Evolutionary conservation across 2,797 vertebrate genomes (phyloP), one percentile per base, ranked within the genome.

Genomic region (Coluber constrictor): DNA sequence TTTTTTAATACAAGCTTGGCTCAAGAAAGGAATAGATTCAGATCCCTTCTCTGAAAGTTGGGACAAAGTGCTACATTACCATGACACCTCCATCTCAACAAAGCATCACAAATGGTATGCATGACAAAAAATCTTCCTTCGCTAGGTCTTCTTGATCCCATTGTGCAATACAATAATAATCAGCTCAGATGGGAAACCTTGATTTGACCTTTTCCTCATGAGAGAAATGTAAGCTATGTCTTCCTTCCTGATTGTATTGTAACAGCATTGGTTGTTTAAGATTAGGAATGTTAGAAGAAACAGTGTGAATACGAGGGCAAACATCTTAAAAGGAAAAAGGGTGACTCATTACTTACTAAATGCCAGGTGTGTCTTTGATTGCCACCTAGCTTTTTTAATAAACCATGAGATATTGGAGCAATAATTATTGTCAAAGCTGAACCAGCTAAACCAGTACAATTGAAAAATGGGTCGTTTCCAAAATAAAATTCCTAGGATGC

Each of bases 401-500:
- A 95, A 91, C 86, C 92, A 57, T 47, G 89, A 37, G 59, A 95
- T 90, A 95, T 5, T 37, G 27, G 90, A 95, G 94, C 92, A 93
- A 91, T 12, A 0, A 59, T 89, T 91, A 93, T 90, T 90, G 11
- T 87, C 96, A 94, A 94, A 95, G 96, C 95, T 86, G 93, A 93
- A 94, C 93, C 93, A 93, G 92, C 94, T 96, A 94, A 96, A 96
- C 90, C 57, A 95, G 94, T 54, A 23, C 94, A 96, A 96, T 94
- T 96, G 86, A 95, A 97, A 94, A 94, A 93, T 90, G 94, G 94
- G 95, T 83, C 86, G 95, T 95, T 96, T 94, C 94, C 93, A 96
- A 91, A 96, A 95, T 95, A 95, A 94, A 97, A 97, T 97, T 96
- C 96, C 94, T 96, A 91, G 88, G 96, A 97, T 97, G 94, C 92